A percentile compares a stretch with the other conserved stretches of the same genome.
Evolutionary conservation across 2,113 vertebrate species (phyloP).

Genomic region (Passer montanus): DNA sequence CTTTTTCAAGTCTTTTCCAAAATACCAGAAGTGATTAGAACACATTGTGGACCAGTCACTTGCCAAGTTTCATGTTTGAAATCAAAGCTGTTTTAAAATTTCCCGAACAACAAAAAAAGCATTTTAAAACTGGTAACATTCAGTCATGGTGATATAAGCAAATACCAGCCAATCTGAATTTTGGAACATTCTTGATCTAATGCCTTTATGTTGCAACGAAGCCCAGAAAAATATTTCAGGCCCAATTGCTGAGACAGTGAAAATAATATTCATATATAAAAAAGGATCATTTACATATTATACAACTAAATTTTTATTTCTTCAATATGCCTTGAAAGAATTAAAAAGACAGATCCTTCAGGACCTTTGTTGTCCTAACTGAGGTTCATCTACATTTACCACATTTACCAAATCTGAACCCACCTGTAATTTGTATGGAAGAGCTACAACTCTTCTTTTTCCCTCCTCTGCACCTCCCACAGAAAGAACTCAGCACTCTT

Average conservation of each 20-base stretch:
- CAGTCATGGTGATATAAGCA: slow-evolving; percentile 68
- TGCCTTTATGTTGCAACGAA: slow-evolving; percentile 53
- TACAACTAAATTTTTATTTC: not conserved
- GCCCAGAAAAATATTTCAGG: slow-evolving; percentile 48
- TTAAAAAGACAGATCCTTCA: slow-evolving; percentile 37
- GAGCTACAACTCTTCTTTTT: not conserved
- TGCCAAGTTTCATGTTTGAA: slow-evolving; percentile 77
- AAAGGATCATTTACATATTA: slow-evolving; percentile 31
- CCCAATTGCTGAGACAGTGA: slow-evolving; percentile 51
- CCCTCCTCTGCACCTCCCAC: not conserved
- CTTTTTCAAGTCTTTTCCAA: slow-evolving; percentile 69
- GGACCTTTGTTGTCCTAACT: slow-evolving; percentile 14
- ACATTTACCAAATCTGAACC: not conserved
- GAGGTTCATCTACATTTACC: slow-evolving; percentile 22
- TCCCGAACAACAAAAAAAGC: slow-evolving; percentile 73
- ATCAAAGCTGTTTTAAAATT: slow-evolving; percentile 78
- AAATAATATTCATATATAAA: slow-evolving; percentile 45
- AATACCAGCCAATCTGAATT: slow-evolving; percentile 70
- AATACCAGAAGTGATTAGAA: slow-evolving; percentile 78
- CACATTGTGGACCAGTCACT: slow-evolving; percentile 69
- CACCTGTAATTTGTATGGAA: not conserved
- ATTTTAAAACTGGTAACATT: slow-evolving; percentile 71
- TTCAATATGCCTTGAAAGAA: not conserved
- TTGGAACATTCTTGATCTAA: slow-evolving; percentile 65
- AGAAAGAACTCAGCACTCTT: not conserved